Evolutionary conservation across 2,888 invertebrate genomes (phyloP).

Genomic region (Melinaea menophilus): DNA sequence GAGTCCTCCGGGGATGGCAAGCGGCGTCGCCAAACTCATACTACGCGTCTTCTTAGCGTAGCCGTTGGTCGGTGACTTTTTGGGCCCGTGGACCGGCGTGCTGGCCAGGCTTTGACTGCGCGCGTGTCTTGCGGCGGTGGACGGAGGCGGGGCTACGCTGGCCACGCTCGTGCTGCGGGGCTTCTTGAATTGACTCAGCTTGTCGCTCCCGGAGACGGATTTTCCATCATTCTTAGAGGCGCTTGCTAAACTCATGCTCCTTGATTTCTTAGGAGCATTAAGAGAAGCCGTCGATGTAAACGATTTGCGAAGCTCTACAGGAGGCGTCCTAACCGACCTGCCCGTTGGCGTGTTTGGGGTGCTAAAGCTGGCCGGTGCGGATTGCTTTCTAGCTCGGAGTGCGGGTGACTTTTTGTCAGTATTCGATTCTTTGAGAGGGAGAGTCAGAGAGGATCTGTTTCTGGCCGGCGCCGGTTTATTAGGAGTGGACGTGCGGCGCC

Average conservation of each 20-base stretch:
- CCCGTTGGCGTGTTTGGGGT: conserved; percentile 55
- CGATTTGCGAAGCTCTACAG: conserved; percentile 53
- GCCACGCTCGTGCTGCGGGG: conserved; percentile 46
- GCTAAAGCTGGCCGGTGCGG: conserved; percentile 56
- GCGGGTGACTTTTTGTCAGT: conserved; percentile 35
- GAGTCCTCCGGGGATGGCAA: conserved; percentile 37
- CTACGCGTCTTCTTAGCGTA: conserved; percentile 63
- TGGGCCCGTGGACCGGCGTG: conserved; percentile 55
- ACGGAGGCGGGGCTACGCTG: conserved; percentile 45
- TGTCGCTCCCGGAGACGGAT: conserved; percentile 57
- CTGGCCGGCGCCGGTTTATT: conserved; percentile 36
- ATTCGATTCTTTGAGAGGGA: conserved; percentile 46
- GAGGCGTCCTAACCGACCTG: conserved; percentile 53
- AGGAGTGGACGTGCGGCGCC: conserved; percentile 54
- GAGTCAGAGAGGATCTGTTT: conserved; percentile 48
- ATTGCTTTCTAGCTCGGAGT: conserved; percentile 55
- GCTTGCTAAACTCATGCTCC: conserved; percentile 64
- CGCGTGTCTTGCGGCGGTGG: conserved; percentile 38
- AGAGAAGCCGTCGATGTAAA: conserved; percentile 51
- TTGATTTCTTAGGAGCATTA: conserved; percentile 61
- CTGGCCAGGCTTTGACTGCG: conserved; percentile 69
- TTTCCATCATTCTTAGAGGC: conserved; percentile 49
- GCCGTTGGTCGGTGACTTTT: conserved; percentile 44
- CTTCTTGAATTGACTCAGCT: conserved; percentile 47
- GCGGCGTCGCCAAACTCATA: conserved; percentile 60